phyloP scores from a whole-genome alignment of 2,113 vertebrate genomes.

The Campylorhamphus procurvoides region DNA sequence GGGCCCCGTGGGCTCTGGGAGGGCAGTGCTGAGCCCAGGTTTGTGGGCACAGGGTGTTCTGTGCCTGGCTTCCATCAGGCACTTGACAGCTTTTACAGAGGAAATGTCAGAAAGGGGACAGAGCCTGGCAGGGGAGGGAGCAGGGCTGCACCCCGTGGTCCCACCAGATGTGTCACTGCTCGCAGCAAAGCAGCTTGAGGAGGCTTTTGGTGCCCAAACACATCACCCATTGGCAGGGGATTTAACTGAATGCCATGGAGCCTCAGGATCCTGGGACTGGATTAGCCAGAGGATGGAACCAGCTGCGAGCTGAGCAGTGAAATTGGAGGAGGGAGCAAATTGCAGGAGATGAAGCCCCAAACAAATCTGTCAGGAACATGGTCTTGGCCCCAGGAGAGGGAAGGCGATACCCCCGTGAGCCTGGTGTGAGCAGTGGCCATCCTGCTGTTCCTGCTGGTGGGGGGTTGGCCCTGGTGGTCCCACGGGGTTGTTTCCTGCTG shows the following conservation, averaged over 20 bases:
- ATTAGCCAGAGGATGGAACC: neutral
- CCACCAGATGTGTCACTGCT: rapidly evolving
- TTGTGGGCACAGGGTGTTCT: neutral
- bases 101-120: neutral
- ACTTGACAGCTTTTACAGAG: rapidly evolving
- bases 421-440: rapidly evolving
- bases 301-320: neutral
- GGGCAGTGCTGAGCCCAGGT: neutral
- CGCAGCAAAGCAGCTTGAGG: rapidly evolving
- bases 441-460: neutral
- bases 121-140: rapidly evolving
- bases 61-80: neutral
- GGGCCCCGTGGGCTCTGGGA: rapidly evolving
- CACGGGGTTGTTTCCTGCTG: neutral
- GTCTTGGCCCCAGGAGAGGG: neutral
- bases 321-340: neutral
- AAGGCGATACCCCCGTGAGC: neutral
- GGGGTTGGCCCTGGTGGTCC: neutral
- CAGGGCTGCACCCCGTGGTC: neutral
- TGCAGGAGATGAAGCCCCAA: neutral
- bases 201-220: neutral
- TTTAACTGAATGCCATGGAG: neutral
- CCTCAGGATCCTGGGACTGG: neutral
- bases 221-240: neutral
- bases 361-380: neutral